Conservation (phyloP, 2,888 invertebrate genomes). For the Tortricodes alternella region DNA sequence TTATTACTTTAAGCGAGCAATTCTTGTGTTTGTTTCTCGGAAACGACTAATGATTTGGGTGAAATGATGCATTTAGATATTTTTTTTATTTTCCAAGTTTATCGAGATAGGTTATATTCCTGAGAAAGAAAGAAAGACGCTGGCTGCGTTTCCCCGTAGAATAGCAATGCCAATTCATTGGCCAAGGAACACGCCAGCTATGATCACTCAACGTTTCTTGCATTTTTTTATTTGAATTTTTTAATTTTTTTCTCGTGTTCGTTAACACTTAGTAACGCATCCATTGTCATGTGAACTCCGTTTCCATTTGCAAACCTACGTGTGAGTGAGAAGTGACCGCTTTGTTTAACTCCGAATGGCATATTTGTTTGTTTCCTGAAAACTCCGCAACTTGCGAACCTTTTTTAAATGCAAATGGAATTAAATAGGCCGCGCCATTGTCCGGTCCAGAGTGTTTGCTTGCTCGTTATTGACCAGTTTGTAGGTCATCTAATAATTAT, state of each 20-base stretch:
- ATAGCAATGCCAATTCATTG: background rate
- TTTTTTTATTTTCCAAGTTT: too few species aligned
- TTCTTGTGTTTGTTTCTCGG: too few species aligned
- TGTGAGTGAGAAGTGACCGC: slow-evolving; percentile 21
- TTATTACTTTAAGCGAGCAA: too few species aligned
- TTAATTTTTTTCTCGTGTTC: background rate
- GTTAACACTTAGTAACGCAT: background rate
- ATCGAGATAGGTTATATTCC: too few species aligned
- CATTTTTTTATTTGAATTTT: background rate
- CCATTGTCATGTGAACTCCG: background rate
- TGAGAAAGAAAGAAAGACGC: too few species aligned
- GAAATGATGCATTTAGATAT: too few species aligned
- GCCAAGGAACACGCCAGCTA: too few species aligned
- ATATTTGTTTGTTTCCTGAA: slow-evolving; percentile 21
- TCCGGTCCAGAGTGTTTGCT: background rate
- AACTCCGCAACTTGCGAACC: slow-evolving; percentile 20
- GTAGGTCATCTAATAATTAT: too few species aligned
- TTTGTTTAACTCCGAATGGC: slow-evolving; percentile 21
- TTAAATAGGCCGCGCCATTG: slow-evolving; percentile 12
- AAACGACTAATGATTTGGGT: too few species aligned
- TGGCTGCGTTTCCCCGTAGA: too few species aligned
- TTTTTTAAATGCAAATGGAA: slow-evolving; percentile 19
- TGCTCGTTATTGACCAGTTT: background rate
- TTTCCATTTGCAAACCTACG: slow-evolving; percentile 7
- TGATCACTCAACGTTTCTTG: background rate